Evolutionary conservation across 2,888 invertebrate species (phyloP), one percentile per base, ranked within the genome.

Genomic region (Oscheius myriophilus): DNA sequence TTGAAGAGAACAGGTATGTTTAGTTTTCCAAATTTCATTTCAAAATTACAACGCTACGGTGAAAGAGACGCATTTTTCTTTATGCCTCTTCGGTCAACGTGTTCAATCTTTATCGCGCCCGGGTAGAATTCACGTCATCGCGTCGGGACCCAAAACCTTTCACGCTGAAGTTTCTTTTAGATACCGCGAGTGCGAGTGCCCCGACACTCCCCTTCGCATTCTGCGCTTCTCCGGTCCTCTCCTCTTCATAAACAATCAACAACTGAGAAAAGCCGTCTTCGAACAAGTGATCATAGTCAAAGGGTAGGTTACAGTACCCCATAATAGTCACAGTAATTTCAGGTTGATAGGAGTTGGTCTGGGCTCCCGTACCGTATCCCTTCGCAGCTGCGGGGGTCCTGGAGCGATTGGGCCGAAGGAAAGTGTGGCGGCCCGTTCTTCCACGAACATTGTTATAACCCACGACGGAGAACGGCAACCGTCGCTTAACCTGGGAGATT

Each of bases 321-420:
- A 14, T 23, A 43, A 43, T 18, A 18, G 6, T 6, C 11, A 41
- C 14, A 58, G 2, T 9, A 14, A n/a, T 25, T 69, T 52, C 33
- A 76, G 76, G 41, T 43, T 78, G 12, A 78, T 78, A 45, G 78
- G 78, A 55, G 75, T 80, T 2, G 80, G 80, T 45, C 71, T 80
- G 26, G 80, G 80, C 0, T 77, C 80, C 1, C 55, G 80, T 39
- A 78, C 80, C 14, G 80, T 72, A 1, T 73, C 72, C 1, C 59
- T 80, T 4, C 57, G 80, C 14, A 78, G 78, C 71, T 49, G 49
- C 11, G 61, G 49, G 11, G 49, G 59, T 9, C 61, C 65, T 9
- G 55, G 65, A 45, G 55, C 55, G n/a, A 55, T 25, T 21, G 57
- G 41, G n/a, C 66, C 73, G 43, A 70, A 73, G 68, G 77, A 77